Evolutionary conservation across 2,888 invertebrate genomes (phyloP), one percentile per base, ranked within the genome.

Genomic region (Myopa tessellatipennis): DNA sequence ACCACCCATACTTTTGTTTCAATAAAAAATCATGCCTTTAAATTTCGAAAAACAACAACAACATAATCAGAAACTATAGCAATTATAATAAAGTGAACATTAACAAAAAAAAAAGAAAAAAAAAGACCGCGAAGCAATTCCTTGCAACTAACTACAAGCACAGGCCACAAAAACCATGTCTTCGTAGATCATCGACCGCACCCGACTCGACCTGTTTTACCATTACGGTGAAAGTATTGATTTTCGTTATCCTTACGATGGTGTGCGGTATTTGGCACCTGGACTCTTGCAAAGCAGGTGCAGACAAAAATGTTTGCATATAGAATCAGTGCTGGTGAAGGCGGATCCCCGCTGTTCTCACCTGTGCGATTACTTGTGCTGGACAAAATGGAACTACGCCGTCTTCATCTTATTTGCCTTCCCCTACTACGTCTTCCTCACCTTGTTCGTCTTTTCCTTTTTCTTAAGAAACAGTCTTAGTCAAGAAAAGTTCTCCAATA

Each of bases 111-210:
- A 6, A 65, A 65, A 14, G 12, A 36, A 65, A 61, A 61, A 52
- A 10, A 52, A 34, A n/a, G 52, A 34, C 6, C 55, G 12, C 52
- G 7, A 55, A 34, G 70, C 14, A 55, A 4, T 38, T 34, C 61
- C 26, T 5, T 26, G 8, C 18, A 18, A 55, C 55, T 18, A 18
- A 18, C 18, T 7, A 5, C 26, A 36, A 65, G 36, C 65, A 10
- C 36, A 14, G 65, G 3, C 14, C 55, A 50, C 73, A 61, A 60
- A 50, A 65, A 65, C 50, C 6, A 74, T 63, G 73, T 45, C 65
- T 8, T 52, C 8, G n/a, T 12, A 74, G 74, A 74, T 65, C 74
- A 74, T 67, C 74, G 74, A 74, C 65, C 74, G 67, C 36, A 7
- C 16, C 68, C 34, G 16, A 7, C 65, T 16, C 5, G 16, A 69